A percentile compares a stretch with the other conserved stretches of the same genome.
These are phyloP conservation scores for Empidonax alnorum DNA, from an alignment of 2,113 vertebrate species.

Conservation along the genomic window DNA sequence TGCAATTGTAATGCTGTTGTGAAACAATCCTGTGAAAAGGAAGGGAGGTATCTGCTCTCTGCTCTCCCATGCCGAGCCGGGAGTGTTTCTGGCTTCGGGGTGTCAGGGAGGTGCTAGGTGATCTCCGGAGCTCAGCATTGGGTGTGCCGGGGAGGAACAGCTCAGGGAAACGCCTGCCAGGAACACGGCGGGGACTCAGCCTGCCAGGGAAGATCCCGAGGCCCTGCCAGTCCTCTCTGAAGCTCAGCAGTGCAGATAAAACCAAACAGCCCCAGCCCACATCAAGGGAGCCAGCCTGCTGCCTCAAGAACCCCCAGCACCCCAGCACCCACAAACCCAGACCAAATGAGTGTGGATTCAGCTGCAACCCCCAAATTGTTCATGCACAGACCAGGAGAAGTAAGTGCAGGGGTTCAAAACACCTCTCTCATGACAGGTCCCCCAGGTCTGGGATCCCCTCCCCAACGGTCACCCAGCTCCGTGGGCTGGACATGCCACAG, in stretches of 20 bases:
- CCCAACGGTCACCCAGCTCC: neutral
- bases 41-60: neutral
- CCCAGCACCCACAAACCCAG: neutral
- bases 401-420: neutral
- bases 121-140: neutral
- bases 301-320: too few relatives aligned
- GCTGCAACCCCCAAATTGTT: neutral
- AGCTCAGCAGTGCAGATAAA: fast-evolving
- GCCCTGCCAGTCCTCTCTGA: neutral
- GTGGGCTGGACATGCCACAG: neutral
- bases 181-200: neutral
- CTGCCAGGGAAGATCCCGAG: neutral
- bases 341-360: neutral
- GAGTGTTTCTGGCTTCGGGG: fast-evolving
- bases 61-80: neutral
- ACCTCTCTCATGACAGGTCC: too few relatives aligned
- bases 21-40: neutral
- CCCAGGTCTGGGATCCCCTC: fast-evolving
- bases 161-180: neutral
- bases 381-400: neutral
- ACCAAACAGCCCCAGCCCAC: neutral
- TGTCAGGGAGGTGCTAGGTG: neutral
- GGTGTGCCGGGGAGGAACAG: neutral
- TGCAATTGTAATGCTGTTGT: neutral
- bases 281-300: fast-evolving